Conservation (phyloP, 2,888 invertebrate genomes). For the Orgyia antiqua region DNA sequence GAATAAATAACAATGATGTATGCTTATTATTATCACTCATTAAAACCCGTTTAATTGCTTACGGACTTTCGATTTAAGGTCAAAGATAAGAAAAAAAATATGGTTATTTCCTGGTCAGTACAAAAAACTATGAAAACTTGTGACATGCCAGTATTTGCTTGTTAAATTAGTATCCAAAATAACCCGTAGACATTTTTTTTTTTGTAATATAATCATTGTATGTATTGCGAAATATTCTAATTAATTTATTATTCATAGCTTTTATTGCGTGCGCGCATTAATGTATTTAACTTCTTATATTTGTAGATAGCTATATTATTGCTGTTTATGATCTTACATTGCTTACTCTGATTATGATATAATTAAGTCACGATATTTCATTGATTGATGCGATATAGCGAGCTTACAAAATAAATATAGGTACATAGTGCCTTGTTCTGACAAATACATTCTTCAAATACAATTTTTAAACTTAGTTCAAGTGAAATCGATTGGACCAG, state of each 20-base stretch:
- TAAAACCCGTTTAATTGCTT: slow-evolving; percentile 27
- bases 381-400: too few relatives aligned
- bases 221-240: slow-evolving; percentile 1
- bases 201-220: slow-evolving; percentile 8
- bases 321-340: too few relatives aligned
- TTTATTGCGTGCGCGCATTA: neutral
- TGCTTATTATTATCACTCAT: slow-evolving; percentile 18
- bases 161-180: slow-evolving; percentile 10
- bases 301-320: too few relatives aligned
- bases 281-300: too few relatives aligned
- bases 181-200: slow-evolving; percentile 11
- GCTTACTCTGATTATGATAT: too few relatives aligned
- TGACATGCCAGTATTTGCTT: slow-evolving; percentile 12
- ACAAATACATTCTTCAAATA: too few relatives aligned
- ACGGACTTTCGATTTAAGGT: slow-evolving; percentile 28
- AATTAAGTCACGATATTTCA: too few relatives aligned
- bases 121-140: slow-evolving; percentile 15
- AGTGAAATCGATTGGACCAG: too few relatives aligned
- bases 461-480: too few relatives aligned
- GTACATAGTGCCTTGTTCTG: too few relatives aligned
- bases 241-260: neutral
- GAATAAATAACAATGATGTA: slow-evolving; percentile 18
- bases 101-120: slow-evolving; percentile 22
- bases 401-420: too few relatives aligned
- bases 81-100: slow-evolving; percentile 21